Evolutionary conservation across 2,888 invertebrate genomes (phyloP).

Genomic region (Cerastis leucographa): DNA sequence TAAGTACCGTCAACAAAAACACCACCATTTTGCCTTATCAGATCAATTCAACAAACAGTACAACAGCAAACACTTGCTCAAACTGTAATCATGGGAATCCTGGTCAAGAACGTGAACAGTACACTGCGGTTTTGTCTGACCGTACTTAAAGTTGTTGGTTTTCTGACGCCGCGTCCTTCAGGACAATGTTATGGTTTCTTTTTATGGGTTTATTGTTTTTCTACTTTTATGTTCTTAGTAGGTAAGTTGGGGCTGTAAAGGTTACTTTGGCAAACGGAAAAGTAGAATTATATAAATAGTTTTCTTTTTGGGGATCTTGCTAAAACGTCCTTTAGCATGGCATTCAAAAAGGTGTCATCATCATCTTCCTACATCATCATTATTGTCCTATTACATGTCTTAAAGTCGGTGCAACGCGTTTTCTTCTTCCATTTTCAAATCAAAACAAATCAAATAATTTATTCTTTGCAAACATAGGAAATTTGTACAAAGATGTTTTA

Average conservation of each 20-base stretch:
- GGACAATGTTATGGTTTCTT: conserved; percentile 27
- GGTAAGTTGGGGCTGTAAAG: conserved; percentile 57
- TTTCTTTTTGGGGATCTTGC: not conserved
- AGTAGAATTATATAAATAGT: not conserved
- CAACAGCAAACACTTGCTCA: not conserved
- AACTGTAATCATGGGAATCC: conserved; percentile 57
- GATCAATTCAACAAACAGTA: conserved; percentile 27
- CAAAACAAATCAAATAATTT: no score
- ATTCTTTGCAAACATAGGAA: no score
- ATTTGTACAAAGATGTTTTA: no score
- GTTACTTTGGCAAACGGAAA: not conserved
- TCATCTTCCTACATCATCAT: no score
- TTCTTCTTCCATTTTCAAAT: no score
- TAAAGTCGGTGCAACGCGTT: no score
- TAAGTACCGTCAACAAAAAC: conserved; percentile 24
- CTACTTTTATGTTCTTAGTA: conserved; percentile 62
- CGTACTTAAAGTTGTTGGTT: conserved; percentile 65
- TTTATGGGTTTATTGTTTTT: conserved; percentile 56
- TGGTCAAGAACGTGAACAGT: conserved; percentile 62
- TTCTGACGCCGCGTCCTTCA: conserved; percentile 50
- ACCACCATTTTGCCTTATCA: not conserved
- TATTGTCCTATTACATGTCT: no score
- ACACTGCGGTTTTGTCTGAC: conserved; percentile 64
- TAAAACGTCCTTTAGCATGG: not conserved
- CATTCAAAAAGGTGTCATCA: not conserved